phyloP scores from a whole-genome alignment of 2,113 vertebrate species.

The Pelecanoides urinatrix region DNA sequence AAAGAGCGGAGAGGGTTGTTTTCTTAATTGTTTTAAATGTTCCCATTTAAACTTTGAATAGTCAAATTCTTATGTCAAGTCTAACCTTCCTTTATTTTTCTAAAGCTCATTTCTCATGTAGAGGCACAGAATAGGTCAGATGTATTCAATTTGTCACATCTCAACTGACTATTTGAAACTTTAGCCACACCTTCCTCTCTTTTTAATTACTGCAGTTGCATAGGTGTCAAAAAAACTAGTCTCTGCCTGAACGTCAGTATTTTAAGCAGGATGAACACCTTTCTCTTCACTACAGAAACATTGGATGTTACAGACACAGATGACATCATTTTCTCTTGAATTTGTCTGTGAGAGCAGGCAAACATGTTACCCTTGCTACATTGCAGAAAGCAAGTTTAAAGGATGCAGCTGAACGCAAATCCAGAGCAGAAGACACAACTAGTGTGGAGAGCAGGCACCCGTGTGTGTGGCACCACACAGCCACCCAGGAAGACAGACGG shows the following conservation, averaged over 20 bases:
- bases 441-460: not conserved
- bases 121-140: not conserved
- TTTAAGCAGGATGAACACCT: not conserved
- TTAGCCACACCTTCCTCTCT: not conserved
- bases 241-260: fast-evolving
- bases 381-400: not conserved
- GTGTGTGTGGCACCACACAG: not conserved
- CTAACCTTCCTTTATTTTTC: not conserved
- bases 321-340: not conserved
- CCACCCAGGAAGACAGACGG: no score
- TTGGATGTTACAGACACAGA: not conserved
- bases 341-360: not conserved
- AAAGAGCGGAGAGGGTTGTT: not conserved
- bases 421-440: not conserved
- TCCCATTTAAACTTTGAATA: not conserved
- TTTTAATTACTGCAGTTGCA: not conserved
- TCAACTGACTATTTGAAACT: not conserved
- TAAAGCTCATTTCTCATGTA: fast-evolving
- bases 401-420: not conserved
- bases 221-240: not conserved
- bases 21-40: not conserved
- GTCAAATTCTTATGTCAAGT: not conserved
- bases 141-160: not conserved
- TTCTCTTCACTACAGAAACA: not conserved
- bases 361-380: not conserved